Evolutionary conservation across 2,113 vertebrate species (phyloP).

Genomic region (Cephalopterus ornatus): DNA sequence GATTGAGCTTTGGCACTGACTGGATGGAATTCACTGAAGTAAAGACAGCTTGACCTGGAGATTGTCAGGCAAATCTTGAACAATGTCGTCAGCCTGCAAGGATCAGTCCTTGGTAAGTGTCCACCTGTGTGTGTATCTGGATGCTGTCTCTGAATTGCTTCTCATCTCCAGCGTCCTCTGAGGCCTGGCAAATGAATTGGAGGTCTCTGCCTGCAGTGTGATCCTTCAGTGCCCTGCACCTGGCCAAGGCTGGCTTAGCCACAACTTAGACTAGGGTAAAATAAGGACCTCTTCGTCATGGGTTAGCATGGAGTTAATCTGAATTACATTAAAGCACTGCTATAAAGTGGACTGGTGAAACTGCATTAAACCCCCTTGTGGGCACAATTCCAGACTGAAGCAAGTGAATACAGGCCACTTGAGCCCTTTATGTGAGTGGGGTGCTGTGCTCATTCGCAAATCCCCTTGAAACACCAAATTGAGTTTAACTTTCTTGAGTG

Average conservation of each 20-base stretch:
- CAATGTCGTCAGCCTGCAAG: not conserved
- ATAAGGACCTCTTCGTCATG: not conserved
- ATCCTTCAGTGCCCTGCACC: not conserved
- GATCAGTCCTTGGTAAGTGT: not conserved
- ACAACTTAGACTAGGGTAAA: rapidly evolving
- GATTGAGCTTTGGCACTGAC: not conserved
- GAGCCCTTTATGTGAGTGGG: not conserved
- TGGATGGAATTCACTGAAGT: not conserved
- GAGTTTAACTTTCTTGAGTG: not conserved
- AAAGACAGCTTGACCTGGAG: not conserved
- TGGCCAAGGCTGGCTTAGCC: not conserved
- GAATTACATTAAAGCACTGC: rapidly evolving
- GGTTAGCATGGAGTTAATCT: not conserved
- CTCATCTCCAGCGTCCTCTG: rapidly evolving
- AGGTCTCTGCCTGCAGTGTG: not conserved
- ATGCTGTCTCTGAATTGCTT: not conserved
- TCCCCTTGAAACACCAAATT: not conserved
- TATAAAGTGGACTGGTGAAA: not conserved
- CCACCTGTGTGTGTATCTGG: not conserved
- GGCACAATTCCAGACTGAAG: not conserved
- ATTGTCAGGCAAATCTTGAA: rapidly evolving
- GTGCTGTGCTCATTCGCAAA: not conserved
- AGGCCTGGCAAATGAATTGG: not conserved
- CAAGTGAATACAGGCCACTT: rapidly evolving
- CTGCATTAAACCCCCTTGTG: not conserved